Conservation (phyloP, 2,888 invertebrate genomes). For the Drosophila eohydei region DNA sequence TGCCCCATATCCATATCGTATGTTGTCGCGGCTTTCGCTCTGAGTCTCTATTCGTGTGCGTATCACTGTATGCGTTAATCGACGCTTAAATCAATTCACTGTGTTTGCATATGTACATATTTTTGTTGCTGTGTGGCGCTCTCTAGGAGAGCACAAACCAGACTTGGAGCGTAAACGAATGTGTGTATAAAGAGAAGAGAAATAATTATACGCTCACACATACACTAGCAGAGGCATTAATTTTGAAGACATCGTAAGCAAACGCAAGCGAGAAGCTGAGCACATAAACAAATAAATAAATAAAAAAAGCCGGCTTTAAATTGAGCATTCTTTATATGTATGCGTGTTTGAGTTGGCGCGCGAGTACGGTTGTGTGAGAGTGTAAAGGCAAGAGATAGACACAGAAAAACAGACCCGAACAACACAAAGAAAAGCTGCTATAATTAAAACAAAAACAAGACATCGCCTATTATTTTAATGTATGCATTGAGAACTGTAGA, state of each 20-base stretch:
- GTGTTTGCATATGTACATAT: constrained; percentile 64
- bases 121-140: constrained; percentile 18
- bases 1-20: constrained; percentile 62
- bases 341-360: constrained; percentile 8
- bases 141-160: constrained; percentile 49
- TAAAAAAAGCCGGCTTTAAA: constrained; percentile 73
- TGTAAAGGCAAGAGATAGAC: constrained; percentile 38
- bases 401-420: constrained; percentile 49
- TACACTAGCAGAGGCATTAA: constrained; percentile 7
- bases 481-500: constrained; percentile 10
- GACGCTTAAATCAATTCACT: constrained; percentile 76
- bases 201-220: constrained; percentile 15
- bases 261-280: constrained; percentile 35
- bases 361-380: constrained; percentile 4
- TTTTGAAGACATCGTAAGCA: constrained; percentile 42
- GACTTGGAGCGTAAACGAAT: constrained; percentile 56
- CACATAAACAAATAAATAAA: constrained; percentile 74
- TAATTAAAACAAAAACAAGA: constrained; percentile 40
- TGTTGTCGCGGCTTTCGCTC: constrained; percentile 50
- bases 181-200: constrained; percentile 26
- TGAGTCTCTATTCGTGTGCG: constrained; percentile 39
- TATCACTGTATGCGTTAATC: constrained; percentile 69
- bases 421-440: constrained; percentile 44
- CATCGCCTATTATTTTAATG: constrained; percentile 31
- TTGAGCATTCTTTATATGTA: constrained; percentile 41